These are phyloP conservation scores for Drosophila pseudoobscura DNA, from an alignment of 1,140 invertebrate species.

Conservation along the genomic window DNA sequence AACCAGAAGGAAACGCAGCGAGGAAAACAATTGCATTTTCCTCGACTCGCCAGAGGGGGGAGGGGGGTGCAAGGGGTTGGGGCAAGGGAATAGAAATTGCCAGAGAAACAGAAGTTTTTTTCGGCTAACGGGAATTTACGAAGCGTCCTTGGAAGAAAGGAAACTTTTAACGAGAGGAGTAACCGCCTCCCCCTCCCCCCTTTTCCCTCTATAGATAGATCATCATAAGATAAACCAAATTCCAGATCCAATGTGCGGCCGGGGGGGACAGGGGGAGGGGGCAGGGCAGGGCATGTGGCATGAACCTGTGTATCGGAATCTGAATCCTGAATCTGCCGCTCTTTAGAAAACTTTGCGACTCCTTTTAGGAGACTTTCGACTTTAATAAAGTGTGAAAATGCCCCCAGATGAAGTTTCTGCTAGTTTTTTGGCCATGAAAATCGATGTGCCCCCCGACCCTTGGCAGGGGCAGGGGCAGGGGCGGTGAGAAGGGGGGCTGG, in stretches of 20 bases:
- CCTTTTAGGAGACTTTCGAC: slow-evolving; percentile 56
- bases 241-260: slow-evolving; percentile 23
- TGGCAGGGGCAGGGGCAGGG: background rate
- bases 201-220: slow-evolving; percentile 9
- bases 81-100: too few relatives aligned
- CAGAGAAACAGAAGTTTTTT: slow-evolving; percentile 13
- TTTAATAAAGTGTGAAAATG: slow-evolving; percentile 82
- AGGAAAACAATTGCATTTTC: slow-evolving; percentile 74
- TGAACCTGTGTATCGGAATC: slow-evolving; percentile 4
- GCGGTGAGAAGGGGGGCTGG: background rate
- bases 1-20: slow-evolving; percentile 64
- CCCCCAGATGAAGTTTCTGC: slow-evolving; percentile 49
- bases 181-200: background rate
- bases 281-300: too few relatives aligned
- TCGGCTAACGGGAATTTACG: slow-evolving; percentile 7
- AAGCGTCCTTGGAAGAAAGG: slow-evolving; percentile 27
- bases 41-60: slow-evolving; percentile 11
- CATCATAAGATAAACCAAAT: slow-evolving; percentile 44
- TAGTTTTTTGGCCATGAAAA: slow-evolving; percentile 65
- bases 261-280: too few relatives aligned
- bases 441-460: slow-evolving; percentile 42
- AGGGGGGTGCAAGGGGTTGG: background rate
- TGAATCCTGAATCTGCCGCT: slow-evolving; percentile 1
- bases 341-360: slow-evolving; percentile 54
- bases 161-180: slow-evolving; percentile 32